These are phyloP conservation scores for Notarius quadriscutis DNA, from an alignment of 2,113 vertebrate genomes.

Conservation along the genomic window DNA sequence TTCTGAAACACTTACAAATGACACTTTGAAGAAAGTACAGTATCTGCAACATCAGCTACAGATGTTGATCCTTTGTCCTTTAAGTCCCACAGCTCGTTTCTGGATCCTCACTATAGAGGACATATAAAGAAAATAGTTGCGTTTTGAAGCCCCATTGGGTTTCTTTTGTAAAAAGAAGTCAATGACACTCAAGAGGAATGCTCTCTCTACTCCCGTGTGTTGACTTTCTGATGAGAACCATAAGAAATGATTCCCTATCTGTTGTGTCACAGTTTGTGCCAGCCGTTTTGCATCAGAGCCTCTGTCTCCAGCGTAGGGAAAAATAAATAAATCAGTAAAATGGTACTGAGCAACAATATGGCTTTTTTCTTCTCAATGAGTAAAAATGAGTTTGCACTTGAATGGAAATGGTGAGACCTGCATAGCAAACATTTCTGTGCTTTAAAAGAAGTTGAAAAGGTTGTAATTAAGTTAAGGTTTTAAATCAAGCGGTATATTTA, in stretches of 20 bases:
- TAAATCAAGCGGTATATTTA: slow-evolving; percentile 47
- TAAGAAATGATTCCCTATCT: neutral
- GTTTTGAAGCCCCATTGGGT: neutral
- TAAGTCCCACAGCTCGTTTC: neutral
- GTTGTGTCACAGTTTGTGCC: neutral
- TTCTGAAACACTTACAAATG: neutral
- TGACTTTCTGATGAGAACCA: slow-evolving; percentile 12
- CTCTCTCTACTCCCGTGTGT: neutral
- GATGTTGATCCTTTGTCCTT: neutral
- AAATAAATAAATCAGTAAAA: neutral
- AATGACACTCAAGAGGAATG: neutral
- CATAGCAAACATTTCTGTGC: neutral
- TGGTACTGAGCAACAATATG: neutral
- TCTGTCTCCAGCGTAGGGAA: neutral
- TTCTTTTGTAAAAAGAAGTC: neutral
- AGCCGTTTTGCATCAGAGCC: neutral
- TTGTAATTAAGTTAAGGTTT: slow-evolving; percentile 34
- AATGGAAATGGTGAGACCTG: neutral
- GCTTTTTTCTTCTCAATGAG: neutral
- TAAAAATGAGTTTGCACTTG: neutral
- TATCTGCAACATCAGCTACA: neutral
- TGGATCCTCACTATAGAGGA: neutral
- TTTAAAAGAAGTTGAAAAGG: slow-evolving; percentile 28
- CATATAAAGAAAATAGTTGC: neutral
- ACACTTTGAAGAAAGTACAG: neutral